These are phyloP conservation scores for Triplophysa siluroides DNA, from an alignment of 2,113 vertebrate genomes.

Conservation along the genomic window DNA sequence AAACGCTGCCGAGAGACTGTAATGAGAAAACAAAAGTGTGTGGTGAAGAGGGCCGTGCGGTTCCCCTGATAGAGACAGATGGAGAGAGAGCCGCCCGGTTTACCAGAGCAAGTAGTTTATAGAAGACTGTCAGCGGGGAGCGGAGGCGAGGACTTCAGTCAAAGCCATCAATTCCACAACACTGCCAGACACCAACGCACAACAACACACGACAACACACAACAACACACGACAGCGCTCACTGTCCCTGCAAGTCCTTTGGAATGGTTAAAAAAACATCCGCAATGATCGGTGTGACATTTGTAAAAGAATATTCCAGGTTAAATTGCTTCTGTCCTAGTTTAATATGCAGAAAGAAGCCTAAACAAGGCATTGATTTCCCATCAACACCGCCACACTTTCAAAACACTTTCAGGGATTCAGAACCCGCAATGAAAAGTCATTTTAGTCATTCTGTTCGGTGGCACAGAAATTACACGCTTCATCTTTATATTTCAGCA, in stretches of 20 bases:
- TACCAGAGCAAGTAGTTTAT: slow-evolving; percentile 76
- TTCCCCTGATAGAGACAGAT: slow-evolving; percentile 74
- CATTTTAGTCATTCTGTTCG: no score
- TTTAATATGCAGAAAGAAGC: no score
- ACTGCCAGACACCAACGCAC: slow-evolving; percentile 65
- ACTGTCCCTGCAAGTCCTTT: no score
- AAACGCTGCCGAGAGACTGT: neutral
- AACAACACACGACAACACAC: slow-evolving; percentile 29
- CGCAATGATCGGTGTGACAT: neutral
- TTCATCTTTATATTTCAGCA: no score
- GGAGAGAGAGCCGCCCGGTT: slow-evolving; percentile 71
- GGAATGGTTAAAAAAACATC: no score
- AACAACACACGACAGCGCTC: neutral
- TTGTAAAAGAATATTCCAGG: no score
- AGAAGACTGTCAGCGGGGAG: slow-evolving; percentile 73
- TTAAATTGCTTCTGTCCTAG: no score
- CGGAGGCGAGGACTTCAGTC: slow-evolving; percentile 70
- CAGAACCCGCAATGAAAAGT: no score
- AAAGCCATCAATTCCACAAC: slow-evolving; percentile 75
- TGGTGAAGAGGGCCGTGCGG: slow-evolving; percentile 38
- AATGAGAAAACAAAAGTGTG: slow-evolving; percentile 28
- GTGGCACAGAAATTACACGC: no score
- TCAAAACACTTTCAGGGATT: no score
- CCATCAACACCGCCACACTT: no score
- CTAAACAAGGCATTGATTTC: no score